A percentile compares a stretch with the other conserved stretches of the same genome.
phyloP scores from a whole-genome alignment of 1,140 invertebrate genomes.

The Paramacrobiotus metropolitanus region DNA sequence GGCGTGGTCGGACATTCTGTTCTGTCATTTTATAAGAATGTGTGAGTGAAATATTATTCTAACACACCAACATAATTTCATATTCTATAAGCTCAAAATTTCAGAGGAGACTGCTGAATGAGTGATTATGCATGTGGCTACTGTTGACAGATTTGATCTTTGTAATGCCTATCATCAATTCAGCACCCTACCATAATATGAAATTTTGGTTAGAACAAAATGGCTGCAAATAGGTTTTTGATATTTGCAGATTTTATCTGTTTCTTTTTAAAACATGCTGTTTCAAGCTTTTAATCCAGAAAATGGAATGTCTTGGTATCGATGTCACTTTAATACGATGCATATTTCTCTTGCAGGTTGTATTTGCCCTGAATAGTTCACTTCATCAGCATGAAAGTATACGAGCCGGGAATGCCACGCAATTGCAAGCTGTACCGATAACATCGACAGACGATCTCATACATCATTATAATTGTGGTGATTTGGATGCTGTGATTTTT shows the following conservation, averaged over 20 bases:
- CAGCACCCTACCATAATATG: background rate
- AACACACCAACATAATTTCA: background rate
- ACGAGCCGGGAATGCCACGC: constrained; percentile 16
- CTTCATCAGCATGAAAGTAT: constrained; percentile 27
- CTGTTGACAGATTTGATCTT: background rate
- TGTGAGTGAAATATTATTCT: background rate
- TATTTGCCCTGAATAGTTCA: constrained; percentile 32
- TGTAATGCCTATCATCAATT: background rate
- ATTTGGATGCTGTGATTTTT: constrained; percentile 29
- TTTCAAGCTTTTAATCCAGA: background rate
- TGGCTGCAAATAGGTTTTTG: too few relatives aligned
- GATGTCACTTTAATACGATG: too few relatives aligned
- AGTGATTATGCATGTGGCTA: constrained; percentile 2
- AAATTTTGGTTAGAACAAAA: too few relatives aligned
- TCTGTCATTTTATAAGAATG: background rate
- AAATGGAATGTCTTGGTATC: background rate
- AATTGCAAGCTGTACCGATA: constrained; percentile 18
- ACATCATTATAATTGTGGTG: constrained; percentile 31
- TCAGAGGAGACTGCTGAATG: background rate
- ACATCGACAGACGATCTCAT: constrained; percentile 28
- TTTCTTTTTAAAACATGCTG: background rate
- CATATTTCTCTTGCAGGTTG: constrained; percentile 25
- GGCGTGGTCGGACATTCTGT: too few relatives aligned
- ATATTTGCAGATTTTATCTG: background rate
- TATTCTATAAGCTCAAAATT: background rate